Evolutionary conservation across 1,140 invertebrate genomes (phyloP).

Genomic region (Carposina sasakii): DNA sequence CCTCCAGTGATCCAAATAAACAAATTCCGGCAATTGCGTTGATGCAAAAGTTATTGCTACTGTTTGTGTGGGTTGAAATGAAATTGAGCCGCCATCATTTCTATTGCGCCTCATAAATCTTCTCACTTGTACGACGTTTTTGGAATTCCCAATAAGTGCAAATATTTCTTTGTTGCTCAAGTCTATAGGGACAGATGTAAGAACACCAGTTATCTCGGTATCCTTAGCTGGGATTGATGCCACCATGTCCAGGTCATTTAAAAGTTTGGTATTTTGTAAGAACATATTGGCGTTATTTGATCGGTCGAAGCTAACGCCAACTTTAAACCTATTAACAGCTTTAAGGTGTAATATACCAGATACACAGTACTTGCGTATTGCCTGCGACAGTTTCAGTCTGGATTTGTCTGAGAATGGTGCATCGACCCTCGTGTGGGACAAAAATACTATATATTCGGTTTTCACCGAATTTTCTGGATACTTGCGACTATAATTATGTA

Average conservation of each 20-base stretch:
- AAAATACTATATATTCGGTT: too few relatives aligned
- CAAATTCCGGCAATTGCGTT: constrained; percentile 14
- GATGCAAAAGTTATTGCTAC: constrained; percentile 19
- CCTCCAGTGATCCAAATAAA: constrained; percentile 20
- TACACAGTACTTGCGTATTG: too few relatives aligned
- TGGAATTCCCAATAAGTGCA: constrained; percentile 7
- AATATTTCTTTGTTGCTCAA: constrained; percentile 16
- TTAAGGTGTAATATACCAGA: too few relatives aligned
- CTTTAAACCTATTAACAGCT: too few relatives aligned
- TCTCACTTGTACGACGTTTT: constrained; percentile 13
- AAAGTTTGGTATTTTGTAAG: constrained; percentile 14
- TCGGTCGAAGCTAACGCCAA: constrained; percentile 17
- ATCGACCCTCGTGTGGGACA: too few relatives aligned
- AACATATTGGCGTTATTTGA: constrained; percentile 14
- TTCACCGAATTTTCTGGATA: too few relatives aligned
- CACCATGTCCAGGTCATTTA: constrained; percentile 1
- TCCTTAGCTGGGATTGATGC: constrained; percentile 11
- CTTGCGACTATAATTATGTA: too few relatives aligned
- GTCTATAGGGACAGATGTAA: constrained; percentile 11
- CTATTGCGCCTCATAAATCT: constrained; percentile 18
- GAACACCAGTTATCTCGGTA: constrained; percentile 17
- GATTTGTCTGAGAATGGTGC: too few relatives aligned
- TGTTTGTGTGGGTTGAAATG: constrained; percentile 9
- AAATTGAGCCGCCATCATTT: too few relatives aligned
- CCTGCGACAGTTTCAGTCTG: too few relatives aligned